These are phyloP conservation scores for Artemia sp. DNA, from an alignment of 2,888 invertebrate species.

Conservation along the genomic window DNA sequence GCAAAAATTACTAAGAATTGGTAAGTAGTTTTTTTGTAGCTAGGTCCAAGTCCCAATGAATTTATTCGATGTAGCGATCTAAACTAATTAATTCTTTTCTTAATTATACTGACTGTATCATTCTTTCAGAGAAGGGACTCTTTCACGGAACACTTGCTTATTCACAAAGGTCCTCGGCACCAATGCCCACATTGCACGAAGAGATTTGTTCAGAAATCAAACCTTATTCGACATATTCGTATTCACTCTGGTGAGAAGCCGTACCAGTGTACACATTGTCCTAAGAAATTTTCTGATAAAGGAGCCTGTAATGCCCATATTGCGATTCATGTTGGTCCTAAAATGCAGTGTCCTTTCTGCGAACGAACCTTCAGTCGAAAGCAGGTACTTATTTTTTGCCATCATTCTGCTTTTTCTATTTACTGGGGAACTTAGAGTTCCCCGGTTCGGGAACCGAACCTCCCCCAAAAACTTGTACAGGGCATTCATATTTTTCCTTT, in stretches of 20 bases:
- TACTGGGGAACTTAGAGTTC: background rate
- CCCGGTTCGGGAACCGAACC: no score
- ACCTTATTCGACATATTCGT: constrained; percentile 28
- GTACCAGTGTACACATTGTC: constrained; percentile 39
- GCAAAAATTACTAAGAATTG: no score
- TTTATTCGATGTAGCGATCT: no score
- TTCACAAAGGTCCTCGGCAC: constrained; percentile 42
- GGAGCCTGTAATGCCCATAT: constrained; percentile 41
- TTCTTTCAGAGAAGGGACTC: constrained; percentile 36
- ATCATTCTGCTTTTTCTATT: background rate
- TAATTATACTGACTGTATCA: no score
- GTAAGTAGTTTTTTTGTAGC: no score
- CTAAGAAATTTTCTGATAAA: constrained; percentile 40
- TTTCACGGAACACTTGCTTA: constrained; percentile 41
- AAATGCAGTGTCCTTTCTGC: constrained; percentile 38
- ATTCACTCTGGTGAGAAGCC: constrained; percentile 35
- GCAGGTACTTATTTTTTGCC: constrained; percentile 24
- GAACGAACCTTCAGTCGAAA: constrained; percentile 41
- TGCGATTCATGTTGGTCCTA: constrained; percentile 38
- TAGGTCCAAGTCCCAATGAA: no score
- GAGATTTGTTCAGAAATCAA: constrained; percentile 40
- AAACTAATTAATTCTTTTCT: no score
- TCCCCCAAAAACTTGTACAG: no score
- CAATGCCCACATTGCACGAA: constrained; percentile 44
- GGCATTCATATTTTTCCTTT: no score